phyloP scores from a whole-genome alignment of 2,113 vertebrate species.

The Dendropsophus ebraccatus region DNA sequence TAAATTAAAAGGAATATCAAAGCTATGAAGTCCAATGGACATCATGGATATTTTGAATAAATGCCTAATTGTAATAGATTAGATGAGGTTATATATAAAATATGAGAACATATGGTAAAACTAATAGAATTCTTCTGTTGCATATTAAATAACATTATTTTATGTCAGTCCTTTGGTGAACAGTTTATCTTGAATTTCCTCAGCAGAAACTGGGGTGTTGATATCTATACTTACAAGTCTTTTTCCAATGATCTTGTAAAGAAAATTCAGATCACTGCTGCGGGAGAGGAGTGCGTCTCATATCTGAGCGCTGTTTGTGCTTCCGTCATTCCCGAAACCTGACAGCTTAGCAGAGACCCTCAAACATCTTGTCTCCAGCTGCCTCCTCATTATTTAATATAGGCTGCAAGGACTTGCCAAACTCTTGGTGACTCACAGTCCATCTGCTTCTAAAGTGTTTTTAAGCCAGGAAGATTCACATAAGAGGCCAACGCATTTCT shows the following conservation, averaged over 20 bases:
- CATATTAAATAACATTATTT: neutral
- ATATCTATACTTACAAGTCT: conserved; percentile 8
- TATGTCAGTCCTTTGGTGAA: neutral
- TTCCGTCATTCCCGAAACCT: conserved; percentile 28
- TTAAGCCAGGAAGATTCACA: conserved; percentile 41
- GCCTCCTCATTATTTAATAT: conserved; percentile 43
- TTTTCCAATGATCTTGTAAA: neutral
- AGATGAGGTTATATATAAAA: neutral
- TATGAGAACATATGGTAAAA: too few relatives aligned
- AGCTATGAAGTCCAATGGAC: too few relatives aligned
- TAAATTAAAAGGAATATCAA: too few relatives aligned
- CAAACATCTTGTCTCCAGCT: conserved; percentile 46
- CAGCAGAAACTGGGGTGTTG: neutral
- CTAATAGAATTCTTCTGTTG: neutral
- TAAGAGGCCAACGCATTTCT: neutral
- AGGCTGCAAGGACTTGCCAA: conserved; percentile 45
- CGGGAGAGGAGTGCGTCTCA: neutral
- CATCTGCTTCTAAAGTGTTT: conserved; percentile 43
- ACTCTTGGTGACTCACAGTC: conserved; percentile 42
- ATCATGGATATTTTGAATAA: neutral
- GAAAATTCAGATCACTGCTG: neutral
- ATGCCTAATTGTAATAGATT: neutral
- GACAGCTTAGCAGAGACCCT: conserved; percentile 33
- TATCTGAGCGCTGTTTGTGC: conserved; percentile 8
- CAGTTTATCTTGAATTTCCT: neutral